Base-by-base conservation (phyloP, 2,113 vertebrate genomes). In the Boulengeromyrus knoepffleri region DNA sequence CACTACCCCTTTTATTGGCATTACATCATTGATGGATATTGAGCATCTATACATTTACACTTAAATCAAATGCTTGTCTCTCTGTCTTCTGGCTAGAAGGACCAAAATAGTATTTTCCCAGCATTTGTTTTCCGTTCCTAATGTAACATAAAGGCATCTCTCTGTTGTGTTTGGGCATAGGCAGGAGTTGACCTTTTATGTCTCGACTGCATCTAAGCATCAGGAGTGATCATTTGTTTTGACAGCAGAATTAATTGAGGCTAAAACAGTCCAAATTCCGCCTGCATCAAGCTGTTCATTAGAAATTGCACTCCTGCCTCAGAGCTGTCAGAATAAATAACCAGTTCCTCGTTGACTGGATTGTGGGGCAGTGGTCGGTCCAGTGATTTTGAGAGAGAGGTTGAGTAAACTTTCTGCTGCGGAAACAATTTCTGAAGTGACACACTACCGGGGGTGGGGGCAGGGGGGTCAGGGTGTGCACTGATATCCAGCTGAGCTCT, bases 351-450 rank as follows among this genome's bases (percentile, higher is more conserved):
- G 90, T 91, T 97, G 96, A 98, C 97, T 95, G 97, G 96, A 97
- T 95, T 94, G 95, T 96, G 96, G 94, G 97, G 96, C 94, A 94
- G 96, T 96, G 93, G 95, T 93, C 91, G 93, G 94, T 96, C 93
- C 95, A 95, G 92, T 95, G 94, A 93, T 94, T 96, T 95, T 95
- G 83, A 92, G 96, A 96, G 95, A 95, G 96, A 96, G 97, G 97
- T 97, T 98, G 97, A 98, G 97, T 98, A 97, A 98, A 98, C 97
- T 97, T 97, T 97, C 95, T 97, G 96, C 96, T 96, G 96, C 94
- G 94, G 96, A 97, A 98, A 96, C 95, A 96, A 97, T 97, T 97
- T 80, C 95, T 95, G 94, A 97, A 97, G 96, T 98, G 97, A 97
- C 97, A 97, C 93, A 87, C 96, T 96, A 94, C 95, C 94, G 27